Evolutionary conservation across 1,140 invertebrate species (phyloP).

Genomic region (Bombus ignitus): DNA sequence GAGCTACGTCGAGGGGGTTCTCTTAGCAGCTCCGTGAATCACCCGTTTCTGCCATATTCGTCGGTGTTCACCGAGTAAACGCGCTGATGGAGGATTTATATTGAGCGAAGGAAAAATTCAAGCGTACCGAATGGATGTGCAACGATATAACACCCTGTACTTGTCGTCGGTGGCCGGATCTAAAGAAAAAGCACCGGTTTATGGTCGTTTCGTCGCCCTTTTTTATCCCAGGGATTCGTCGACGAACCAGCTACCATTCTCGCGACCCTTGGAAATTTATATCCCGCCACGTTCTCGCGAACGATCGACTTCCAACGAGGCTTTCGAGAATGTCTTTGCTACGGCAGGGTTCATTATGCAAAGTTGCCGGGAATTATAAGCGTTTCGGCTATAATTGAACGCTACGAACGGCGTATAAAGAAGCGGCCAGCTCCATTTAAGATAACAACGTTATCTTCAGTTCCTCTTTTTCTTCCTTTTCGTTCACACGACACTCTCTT

Average conservation of each 20-base stretch:
- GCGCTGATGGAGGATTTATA: constrained; percentile 35
- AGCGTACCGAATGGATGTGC: constrained; percentile 21
- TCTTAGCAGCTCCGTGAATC: constrained; percentile 21
- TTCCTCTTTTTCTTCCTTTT: not conserved
- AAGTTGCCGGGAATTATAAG: constrained; percentile 9
- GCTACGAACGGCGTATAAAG: not conserved
- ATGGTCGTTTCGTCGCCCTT: constrained; percentile 1
- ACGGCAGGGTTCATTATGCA: not conserved
- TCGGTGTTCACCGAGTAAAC: constrained; percentile 10
- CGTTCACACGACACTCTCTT: not conserved
- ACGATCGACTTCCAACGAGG: constrained; percentile 1
- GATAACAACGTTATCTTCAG: constrained; percentile 17
- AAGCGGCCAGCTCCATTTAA: not conserved
- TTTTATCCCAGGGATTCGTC: not conserved
- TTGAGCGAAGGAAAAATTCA: not conserved
- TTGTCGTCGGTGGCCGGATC: not conserved
- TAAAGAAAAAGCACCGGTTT: constrained; percentile 27
- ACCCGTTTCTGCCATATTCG: constrained; percentile 24
- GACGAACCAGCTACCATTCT: not conserved
- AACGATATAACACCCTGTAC: not conserved
- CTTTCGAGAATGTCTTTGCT: not conserved
- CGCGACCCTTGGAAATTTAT: not conserved
- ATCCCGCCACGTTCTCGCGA: not conserved
- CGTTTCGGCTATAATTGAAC: constrained; percentile 9
- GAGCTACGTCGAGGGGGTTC: constrained; percentile 4